Base-by-base conservation (phyloP, 2,113 vertebrate species). In the Podiceps cristatus region DNA sequence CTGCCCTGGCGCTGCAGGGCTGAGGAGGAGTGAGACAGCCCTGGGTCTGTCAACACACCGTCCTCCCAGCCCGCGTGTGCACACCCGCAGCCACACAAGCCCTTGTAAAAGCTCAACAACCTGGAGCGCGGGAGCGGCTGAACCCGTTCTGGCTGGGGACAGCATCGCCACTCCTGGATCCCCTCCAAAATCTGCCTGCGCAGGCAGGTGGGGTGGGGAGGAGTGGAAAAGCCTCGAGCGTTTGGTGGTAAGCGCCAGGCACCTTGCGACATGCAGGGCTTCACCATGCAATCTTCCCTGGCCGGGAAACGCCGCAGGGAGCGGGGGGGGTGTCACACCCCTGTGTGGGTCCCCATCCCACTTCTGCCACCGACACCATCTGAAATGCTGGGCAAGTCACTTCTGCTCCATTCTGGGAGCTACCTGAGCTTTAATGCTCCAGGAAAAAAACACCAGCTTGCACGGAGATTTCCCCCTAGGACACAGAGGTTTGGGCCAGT, bases 241-340 rank as follows among this genome's bases (percentile, higher is more conserved):
- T 35, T 4, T 0, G 2, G 55, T 9, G 50, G 40, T 13, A 27
- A 63, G 49, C 0, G 0, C 44, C 1, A 1, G 20, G n/a, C 49
- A 66, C n/a, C 56, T 67, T 19, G 73, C 1, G 23, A 28, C 18
- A 3, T 8, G 29, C 9, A 4, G 56, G 52, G 42, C 8, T 58
- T 69, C 67, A 5, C 25, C 9, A 1, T 3, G 13, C 22, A 13
- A 14, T 4, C 13, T 35, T 10, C 60, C 60, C 66, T 7, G 33
- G 14, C 25, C 45, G 29, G 78, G 56, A 27, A 75, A 33, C 0
- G 28, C 63, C 40, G 47, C 33, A 3, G 63, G 47, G 18, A 58
- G n/a, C n/a, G n/a, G n/a, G n/a, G 11, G 13, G 12, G 14, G n/a
- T 4, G 5, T 33, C 9, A 4, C 42, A 11, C 2, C 49, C 44